Evolutionary conservation across 2,113 vertebrate genomes (phyloP), one percentile per base, ranked within the genome.

Genomic region (Melozone crissalis): DNA sequence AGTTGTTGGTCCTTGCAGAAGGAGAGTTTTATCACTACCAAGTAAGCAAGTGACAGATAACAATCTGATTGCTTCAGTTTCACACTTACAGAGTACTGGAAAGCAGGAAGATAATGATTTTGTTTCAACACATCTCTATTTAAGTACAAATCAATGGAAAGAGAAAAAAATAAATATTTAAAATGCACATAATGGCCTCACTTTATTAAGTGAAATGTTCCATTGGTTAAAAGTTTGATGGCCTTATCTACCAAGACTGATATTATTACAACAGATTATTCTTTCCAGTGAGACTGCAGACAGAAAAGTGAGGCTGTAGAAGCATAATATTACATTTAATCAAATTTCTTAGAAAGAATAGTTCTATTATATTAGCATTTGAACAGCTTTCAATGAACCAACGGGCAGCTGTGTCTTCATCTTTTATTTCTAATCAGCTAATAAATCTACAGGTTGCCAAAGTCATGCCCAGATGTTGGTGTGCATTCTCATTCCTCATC

Each of bases 291-390:
- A 96, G 92, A 37, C 67, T 84, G 72, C 61, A 90, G 93, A 88
- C 47, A 93, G 47, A 86, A 86, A 90, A 92, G 75, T 68, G 46
- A 80, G 58, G 73, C 59, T 88, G 52, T 61, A 91, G 80, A 89
- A 84, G 23, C 77, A 59, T 90, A 87, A 58, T 59, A 93, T 54
- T 66, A 61, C 47, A 75, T 93, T 96, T 88, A 97, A 97, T 97
- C 94, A 90, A 93, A 92, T 84, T 90, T 93, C 91, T 96, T 91
- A 77, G 47, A 94, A 98, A 97, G 89, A 93, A 96, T 87, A 97
- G 90, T 91, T 95, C 78, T 73, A 96, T 91, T 91, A 94, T 95
- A 94, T 97, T 97, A 96, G 52, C 80, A 95, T 97, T 95, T 96
- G 92, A 97, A 95, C 81, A 87, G 91, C 54, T 68, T 87, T 90